phyloP scores from a whole-genome alignment of 53 echinoderm and acorn worm genomes.

The Paracentrotus lividus region DNA sequence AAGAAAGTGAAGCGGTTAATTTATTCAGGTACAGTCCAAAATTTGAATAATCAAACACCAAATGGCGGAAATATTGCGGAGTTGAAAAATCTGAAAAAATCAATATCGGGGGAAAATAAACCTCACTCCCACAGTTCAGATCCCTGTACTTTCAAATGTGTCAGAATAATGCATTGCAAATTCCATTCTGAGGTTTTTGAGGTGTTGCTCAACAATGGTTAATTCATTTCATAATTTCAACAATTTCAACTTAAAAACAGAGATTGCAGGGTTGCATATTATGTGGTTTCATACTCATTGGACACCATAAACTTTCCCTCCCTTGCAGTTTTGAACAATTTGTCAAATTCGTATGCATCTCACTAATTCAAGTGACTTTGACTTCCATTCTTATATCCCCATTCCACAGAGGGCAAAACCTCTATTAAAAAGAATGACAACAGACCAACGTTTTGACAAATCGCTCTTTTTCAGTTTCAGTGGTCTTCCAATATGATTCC shows the following conservation, averaged over 20 bases:
- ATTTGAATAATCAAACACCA: no score
- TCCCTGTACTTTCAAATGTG: neutral
- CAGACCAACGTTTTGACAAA: no score
- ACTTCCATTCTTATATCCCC: no score
- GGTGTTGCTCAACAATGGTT: neutral
- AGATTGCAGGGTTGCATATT: neutral
- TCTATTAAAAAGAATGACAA: no score
- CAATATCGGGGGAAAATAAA: no score
- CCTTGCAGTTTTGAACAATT: neutral
- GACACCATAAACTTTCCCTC: neutral
- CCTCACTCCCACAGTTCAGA: neutral
- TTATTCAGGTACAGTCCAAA: no score
- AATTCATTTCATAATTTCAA: slow-evolving; percentile 14
- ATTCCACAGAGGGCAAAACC: no score
- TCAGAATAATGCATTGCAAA: neutral
- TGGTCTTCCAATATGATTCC: no score
- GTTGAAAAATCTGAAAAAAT: no score
- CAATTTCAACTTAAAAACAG: neutral
- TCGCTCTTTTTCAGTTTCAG: no score
- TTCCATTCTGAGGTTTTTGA: slow-evolving; percentile 14
- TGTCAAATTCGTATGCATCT: neutral
- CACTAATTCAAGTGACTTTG: neutral
- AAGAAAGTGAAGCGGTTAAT: no score
- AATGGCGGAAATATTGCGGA: no score
- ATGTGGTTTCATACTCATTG: neutral